These are phyloP conservation scores for Cassiopea andromeda DNA, from an alignment of 30 jellyfish, hydroid and myxozoan species.

Conservation along the genomic window DNA sequence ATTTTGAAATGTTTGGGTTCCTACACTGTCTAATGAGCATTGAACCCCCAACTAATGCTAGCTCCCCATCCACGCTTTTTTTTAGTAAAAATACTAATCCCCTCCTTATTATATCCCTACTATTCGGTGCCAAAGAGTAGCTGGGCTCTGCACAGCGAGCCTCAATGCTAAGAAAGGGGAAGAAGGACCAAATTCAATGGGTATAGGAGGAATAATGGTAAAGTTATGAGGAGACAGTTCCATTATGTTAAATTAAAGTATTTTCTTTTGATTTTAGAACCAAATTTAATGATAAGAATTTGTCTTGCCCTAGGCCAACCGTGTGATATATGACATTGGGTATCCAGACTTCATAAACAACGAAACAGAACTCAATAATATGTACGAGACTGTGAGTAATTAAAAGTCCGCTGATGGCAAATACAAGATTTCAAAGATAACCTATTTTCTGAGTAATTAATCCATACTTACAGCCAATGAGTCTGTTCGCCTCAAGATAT, in stretches of 20 bases:
- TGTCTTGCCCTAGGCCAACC: constrained; percentile 24
- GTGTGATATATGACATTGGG: constrained; percentile 61
- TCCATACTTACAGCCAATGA: not conserved
- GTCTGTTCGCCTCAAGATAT: not conserved
- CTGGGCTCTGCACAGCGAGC: no score
- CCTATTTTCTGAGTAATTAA: not conserved
- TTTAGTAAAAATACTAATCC: no score
- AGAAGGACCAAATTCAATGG: no score
- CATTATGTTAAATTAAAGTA: not conserved
- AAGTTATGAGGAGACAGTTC: not conserved
- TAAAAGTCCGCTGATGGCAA: not conserved
- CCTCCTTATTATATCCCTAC: no score
- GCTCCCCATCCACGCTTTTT: no score
- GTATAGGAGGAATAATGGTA: not conserved
- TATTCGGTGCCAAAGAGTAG: no score
- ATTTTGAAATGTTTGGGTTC: no score
- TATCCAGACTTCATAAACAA: constrained; percentile 55
- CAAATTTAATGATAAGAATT: not conserved
- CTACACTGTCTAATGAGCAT: no score
- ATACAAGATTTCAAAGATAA: not conserved
- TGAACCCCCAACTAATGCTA: no score
- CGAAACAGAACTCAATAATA: constrained; percentile 6
- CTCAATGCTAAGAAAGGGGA: no score
- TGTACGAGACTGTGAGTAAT: constrained; percentile 13
- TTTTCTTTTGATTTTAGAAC: not conserved